phyloP scores from a whole-genome alignment of 2,797 vertebrate genomes.

The Microchirus variegatus region DNA sequence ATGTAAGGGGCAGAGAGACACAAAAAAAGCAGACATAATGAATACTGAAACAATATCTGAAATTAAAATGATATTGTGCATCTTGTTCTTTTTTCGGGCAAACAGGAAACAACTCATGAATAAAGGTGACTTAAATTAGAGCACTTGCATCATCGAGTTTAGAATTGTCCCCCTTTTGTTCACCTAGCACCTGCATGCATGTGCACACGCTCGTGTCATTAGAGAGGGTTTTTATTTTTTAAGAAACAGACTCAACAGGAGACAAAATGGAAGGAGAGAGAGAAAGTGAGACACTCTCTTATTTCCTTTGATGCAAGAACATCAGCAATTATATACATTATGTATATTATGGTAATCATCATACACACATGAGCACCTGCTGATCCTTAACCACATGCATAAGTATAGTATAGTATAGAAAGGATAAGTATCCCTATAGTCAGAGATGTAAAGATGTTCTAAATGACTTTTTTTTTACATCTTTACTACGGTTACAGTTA shows the following conservation, averaged over 20 bases:
- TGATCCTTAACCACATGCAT: no score
- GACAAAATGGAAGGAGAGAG: constrained; percentile 2
- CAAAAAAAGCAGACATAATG: constrained; percentile 42
- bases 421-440: no score
- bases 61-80: constrained; percentile 48
- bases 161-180: constrained; percentile 62
- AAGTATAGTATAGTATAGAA: no score
- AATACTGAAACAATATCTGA: constrained; percentile 52
- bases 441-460: no score
- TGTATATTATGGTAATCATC: no score
- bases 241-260: constrained; percentile 44
- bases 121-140: constrained; percentile 65
- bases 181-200: constrained; percentile 36
- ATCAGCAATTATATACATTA: no score
- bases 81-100: constrained; percentile 15
- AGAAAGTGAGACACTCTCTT: not conserved
- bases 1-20: constrained; percentile 22
- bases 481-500: no score
- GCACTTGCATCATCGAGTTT: constrained; percentile 60
- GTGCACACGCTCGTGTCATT: constrained; percentile 11
- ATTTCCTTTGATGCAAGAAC: not conserved
- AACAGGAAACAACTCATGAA: constrained; percentile 60
- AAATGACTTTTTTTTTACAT: no score
- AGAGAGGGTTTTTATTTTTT: constrained; percentile 55
- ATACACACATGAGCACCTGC: no score